Evolutionary conservation across 2,888 invertebrate species (phyloP).

Genomic region (Trachelus tabidus): DNA sequence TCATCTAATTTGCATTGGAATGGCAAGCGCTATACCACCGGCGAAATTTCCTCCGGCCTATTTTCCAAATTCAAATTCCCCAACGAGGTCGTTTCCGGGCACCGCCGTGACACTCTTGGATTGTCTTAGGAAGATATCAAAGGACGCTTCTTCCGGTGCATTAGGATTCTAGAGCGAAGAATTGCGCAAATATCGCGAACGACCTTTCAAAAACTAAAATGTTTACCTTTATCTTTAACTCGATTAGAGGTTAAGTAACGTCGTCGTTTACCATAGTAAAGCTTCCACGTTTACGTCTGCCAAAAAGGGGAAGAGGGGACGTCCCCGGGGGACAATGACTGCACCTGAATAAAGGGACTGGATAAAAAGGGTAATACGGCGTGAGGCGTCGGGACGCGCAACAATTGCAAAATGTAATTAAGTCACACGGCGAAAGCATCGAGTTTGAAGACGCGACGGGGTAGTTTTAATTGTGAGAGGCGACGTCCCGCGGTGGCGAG

Average conservation of each 20-base stretch:
- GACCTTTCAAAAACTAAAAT: background rate
- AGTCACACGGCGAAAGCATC: background rate
- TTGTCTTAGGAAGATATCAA: background rate
- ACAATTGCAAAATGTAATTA: background rate
- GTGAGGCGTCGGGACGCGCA: background rate
- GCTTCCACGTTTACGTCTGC: background rate
- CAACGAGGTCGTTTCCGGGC: background rate
- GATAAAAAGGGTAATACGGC: background rate
- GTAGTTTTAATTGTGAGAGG: background rate
- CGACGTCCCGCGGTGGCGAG: background rate
- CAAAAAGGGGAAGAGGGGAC: rapidly evolving
- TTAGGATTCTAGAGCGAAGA: background rate
- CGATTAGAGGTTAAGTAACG: too few relatives aligned
- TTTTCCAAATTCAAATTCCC: constrained; percentile 38
- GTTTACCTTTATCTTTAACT: too few relatives aligned
- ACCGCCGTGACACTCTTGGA: background rate
- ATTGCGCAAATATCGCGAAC: too few relatives aligned
- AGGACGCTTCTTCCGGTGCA: background rate
- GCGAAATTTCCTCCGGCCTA: constrained; percentile 34
- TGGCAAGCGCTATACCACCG: constrained; percentile 30
- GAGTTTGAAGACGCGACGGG: background rate
- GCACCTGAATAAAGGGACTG: background rate
- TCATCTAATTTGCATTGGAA: constrained; percentile 45
- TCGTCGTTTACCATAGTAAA: background rate
- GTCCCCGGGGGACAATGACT: background rate